These are phyloP conservation scores for Macrosteles quadrilineatus DNA, from an alignment of 1,140 invertebrate genomes.

Conservation along the genomic window DNA sequence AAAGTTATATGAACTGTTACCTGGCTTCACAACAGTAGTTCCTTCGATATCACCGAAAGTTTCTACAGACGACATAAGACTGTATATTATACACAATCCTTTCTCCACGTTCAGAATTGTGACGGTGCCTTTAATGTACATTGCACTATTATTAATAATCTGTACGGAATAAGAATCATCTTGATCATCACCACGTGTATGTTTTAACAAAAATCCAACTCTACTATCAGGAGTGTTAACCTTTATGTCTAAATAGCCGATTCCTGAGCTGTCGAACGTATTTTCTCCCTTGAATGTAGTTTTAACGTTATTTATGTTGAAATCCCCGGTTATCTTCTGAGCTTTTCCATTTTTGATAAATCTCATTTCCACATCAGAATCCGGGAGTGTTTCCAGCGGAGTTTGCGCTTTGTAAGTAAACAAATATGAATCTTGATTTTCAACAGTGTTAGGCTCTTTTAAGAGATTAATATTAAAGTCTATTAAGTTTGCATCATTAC, in stretches of 20 bases:
- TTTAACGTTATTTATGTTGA: background rate
- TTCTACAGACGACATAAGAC: background rate
- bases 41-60: background rate
- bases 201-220: background rate
- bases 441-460: background rate
- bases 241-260: background rate
- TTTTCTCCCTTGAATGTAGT: background rate
- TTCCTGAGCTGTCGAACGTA: background rate
- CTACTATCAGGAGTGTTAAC: background rate
- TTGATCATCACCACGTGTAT: background rate
- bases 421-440: background rate
- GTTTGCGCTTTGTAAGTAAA: background rate
- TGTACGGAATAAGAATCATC: background rate
- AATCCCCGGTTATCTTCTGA: background rate
- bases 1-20: background rate
- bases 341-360: background rate
- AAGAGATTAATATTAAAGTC: background rate
- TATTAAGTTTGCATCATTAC: background rate
- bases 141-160: background rate
- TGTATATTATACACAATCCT: background rate
- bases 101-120: background rate
- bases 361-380: background rate
- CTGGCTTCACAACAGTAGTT: background rate
- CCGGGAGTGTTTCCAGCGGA: background rate
- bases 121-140: background rate